phyloP scores from a whole-genome alignment of 2,888 invertebrate species.

The Notocelia uddmanniana region DNA sequence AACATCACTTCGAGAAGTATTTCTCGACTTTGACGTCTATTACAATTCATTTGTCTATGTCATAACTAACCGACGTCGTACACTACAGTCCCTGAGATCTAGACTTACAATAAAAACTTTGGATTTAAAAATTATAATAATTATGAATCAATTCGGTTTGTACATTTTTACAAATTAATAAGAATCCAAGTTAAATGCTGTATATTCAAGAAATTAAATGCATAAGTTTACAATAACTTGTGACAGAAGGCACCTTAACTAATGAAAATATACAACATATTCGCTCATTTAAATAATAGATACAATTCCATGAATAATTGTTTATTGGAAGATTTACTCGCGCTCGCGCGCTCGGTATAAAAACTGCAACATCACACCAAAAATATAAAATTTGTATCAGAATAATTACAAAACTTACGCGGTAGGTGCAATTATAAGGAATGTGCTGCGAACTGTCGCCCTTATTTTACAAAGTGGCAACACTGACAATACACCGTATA shows the following conservation, averaged over 20 bases:
- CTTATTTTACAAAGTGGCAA: constrained; percentile 35
- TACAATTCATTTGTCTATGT: background rate
- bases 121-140: constrained; percentile 81
- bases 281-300: constrained; percentile 44
- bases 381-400: constrained; percentile 77
- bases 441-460: constrained; percentile 60
- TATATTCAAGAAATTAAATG: constrained; percentile 59
- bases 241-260: constrained; percentile 72
- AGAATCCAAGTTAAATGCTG: constrained; percentile 56
- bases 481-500: constrained; percentile 22
- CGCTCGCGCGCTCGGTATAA: constrained; percentile 59
- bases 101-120: constrained; percentile 84
- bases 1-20: no score
- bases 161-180: constrained; percentile 82
- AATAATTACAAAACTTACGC: constrained; percentile 74
- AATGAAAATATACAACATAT: constrained; percentile 56
- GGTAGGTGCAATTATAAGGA: constrained; percentile 71
- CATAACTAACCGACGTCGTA: constrained; percentile 69
- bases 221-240: constrained; percentile 66
- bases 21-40: background rate
- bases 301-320: constrained; percentile 48
- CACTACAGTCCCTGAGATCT: constrained; percentile 72
- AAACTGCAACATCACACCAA: constrained; percentile 68
- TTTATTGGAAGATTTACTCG: constrained; percentile 64
- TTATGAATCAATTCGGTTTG: constrained; percentile 73